Base-by-base conservation (phyloP, 2,113 vertebrate genomes). In the Clinocottus analis region DNA sequence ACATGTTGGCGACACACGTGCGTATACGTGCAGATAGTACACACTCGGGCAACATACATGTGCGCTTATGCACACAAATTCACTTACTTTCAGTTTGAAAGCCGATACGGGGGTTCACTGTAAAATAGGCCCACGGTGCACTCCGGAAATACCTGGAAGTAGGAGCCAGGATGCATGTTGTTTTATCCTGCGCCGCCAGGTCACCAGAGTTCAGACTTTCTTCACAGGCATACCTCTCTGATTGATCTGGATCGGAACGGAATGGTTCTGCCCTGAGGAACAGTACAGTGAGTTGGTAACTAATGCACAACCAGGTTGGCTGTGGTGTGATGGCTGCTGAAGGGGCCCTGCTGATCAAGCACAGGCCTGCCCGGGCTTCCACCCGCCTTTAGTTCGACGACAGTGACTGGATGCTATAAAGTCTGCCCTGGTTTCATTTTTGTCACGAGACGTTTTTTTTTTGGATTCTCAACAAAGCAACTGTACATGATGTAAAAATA, bases 71-170 rank as follows among this genome's bases (percentile, higher is more conserved):
- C 66, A 33, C 84, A 45, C 86, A 88, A 87, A 92, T 90, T 88
- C 89, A 83, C 83, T 90, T 89, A 86, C 58, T 79, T 67, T 85
- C 58, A 55, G 72, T 77, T 43, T 82, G 90, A 89, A 92, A 93
- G 67, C 60, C 10, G 90, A 93, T 92, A 87, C 6, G 82, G 1
- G 51, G 80, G 83, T 90, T 89, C 85, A 80, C 82, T 89, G 81
- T 88, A 82, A 92, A 93, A 90, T 88, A 53, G 89, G 85, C 81
- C 84, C 85, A 92, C 88, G 90, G 87, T 93, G 87, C 80, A 77
- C 87, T 92, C 82, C 84, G 92, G 92, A 93, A 92, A 92, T 93
- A 90, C 89, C 85, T 90, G 86, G 82, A 85, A 63, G 79, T 39
- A 66, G 80, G 78, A 82, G 82, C 74, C 73, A 65, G 85, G 79